Percentiles rank a stretch among this genome's conserved stretches.
These are phyloP conservation scores for Austrolebias charrua DNA, from an alignment of 2,797 vertebrate species.

Conservation along the genomic window DNA sequence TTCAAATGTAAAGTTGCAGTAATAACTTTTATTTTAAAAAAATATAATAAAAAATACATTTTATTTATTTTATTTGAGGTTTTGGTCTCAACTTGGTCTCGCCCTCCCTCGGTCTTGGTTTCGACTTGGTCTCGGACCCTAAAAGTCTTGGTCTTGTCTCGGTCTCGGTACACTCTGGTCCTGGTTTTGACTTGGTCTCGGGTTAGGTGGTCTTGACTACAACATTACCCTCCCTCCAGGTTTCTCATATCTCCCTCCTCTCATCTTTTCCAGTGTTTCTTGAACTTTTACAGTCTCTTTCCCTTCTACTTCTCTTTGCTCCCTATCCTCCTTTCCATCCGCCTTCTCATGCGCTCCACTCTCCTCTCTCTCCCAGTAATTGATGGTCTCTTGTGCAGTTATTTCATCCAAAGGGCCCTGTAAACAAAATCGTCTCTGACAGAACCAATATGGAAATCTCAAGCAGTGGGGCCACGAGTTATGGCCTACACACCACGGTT, in stretches of 20 bases:
- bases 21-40: no score
- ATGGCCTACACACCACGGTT: conserved; percentile 42
- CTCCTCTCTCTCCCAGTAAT: conserved; percentile 55
- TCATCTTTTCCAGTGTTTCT: conserved; percentile 15
- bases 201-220: no score
- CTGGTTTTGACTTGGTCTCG: no score
- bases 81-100: no score
- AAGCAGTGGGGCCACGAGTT: conserved; percentile 64
- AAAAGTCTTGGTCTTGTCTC: no score
- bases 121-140: no score
- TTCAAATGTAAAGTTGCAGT: no score
- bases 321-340: conserved; percentile 9
- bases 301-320: conserved; percentile 6
- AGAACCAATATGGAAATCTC: conserved; percentile 80
- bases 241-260: background rate
- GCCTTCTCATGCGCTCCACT: conserved; percentile 5
- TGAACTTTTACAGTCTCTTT: conserved; percentile 18
- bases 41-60: no score
- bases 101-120: no score
- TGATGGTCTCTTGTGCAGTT: conserved; percentile 68
- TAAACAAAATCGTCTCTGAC: conserved; percentile 80
- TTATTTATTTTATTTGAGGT: no score
- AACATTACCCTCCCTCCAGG: no score
- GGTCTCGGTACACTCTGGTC: no score
- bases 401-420: conserved; percentile 80